Evolutionary conservation across 2,888 invertebrate genomes (phyloP), one percentile per base, ranked within the genome.

Genomic region (Pogonocherus hispidulus): DNA sequence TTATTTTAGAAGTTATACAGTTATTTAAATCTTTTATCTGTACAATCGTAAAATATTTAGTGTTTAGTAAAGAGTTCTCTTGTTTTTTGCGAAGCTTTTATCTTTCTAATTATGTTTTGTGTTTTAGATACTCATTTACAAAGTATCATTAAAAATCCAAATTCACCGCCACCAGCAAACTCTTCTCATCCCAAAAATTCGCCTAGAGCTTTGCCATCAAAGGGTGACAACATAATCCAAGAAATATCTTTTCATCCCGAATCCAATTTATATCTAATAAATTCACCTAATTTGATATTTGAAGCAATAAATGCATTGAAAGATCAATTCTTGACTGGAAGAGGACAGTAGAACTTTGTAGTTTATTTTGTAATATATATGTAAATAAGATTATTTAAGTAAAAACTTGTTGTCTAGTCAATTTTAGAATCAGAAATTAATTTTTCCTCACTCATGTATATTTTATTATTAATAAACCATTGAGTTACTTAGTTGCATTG

Each of bases 281-380:
- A 16, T 47, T 35, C 20, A 22, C 51, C 51, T 56, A 73, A 76
- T 52, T 54, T 82, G 19, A 64, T 84, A 63, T 73, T 83, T 62
- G 77, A 71, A 41, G 80, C 82, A 16, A 72, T 82, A 16, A 71
- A 76, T 72, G 79, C 80, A 32, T 70, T 84, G 47, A 78, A 81
- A 67, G 67, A 79, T 44, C 79, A 83, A 52, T 81, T 83, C 69
- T 82, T 80, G 74, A 71, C 62, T 69, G 69, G 75, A 37, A 46
- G 71, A 54, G 57, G 73, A 60, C 64, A 74, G 63, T 73, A 82
- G 71, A 74, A 70, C 18, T 80, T 19, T 80, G 81, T 64, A 74
- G 82, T 70, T 57, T 84, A 63, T 72, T 76, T 54, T 64, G 74
- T 70, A 82, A 82, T 62, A 77, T 85, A 75, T 78, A 81, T 73